A percentile compares a stretch with the other conserved stretches of the same genome.
Evolutionary conservation across 2,797 vertebrate species (phyloP).

Genomic region (Semaprochilodus insignis): DNA sequence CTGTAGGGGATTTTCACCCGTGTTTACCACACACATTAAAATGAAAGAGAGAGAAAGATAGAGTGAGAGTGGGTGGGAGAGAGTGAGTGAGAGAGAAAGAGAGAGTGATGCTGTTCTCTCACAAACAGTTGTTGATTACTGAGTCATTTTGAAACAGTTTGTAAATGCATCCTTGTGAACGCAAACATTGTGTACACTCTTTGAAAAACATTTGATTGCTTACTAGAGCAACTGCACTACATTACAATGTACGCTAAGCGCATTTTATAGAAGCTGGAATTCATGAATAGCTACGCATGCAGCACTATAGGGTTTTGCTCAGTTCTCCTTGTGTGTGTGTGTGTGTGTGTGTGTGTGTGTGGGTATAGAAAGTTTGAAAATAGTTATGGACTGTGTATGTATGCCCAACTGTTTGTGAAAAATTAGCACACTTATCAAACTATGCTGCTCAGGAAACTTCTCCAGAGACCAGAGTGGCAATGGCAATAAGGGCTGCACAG

Average conservation of each 20-base stretch:
- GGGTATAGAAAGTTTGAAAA: not conserved
- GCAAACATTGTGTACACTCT: not conserved
- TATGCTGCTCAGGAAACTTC: not conserved
- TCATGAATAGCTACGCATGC: not conserved
- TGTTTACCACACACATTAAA: constrained; percentile 12
- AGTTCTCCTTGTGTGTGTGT: not conserved
- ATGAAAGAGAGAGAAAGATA: not conserved
- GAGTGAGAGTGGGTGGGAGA: not conserved
- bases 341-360: not conserved
- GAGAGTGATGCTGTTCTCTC: not conserved
- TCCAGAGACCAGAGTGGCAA: not conserved
- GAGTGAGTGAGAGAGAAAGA: not conserved
- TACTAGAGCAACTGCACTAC: not conserved
- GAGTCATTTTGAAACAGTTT: constrained; percentile 11
- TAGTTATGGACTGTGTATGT: not conserved
- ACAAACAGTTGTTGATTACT: constrained; percentile 7
- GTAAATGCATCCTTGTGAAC: not conserved
- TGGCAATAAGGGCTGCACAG: no score
- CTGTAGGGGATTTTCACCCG: constrained; percentile 59
- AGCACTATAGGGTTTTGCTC: not conserved
- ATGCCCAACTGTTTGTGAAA: no score
- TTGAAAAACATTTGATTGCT: not conserved
- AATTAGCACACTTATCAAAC: no score
- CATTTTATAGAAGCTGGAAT: not conserved
- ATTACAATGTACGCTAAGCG: not conserved